A percentile compares a stretch with the other conserved stretches of the same genome.
Evolutionary conservation across 2,797 vertebrate genomes (phyloP).

Genomic region (Percopsis omiscomaycus): DNA sequence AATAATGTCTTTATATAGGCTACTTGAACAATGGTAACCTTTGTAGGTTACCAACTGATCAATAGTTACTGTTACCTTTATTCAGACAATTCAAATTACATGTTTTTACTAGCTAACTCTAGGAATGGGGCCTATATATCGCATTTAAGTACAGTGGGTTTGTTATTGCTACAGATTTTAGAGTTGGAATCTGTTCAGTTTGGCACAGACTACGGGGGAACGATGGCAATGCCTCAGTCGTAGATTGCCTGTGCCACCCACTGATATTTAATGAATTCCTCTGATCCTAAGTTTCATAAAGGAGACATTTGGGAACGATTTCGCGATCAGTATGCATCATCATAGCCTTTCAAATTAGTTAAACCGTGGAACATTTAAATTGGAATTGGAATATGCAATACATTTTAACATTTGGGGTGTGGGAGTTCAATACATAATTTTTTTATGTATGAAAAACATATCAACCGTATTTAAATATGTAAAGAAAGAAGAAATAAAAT

Average conservation of each 20-base stretch:
- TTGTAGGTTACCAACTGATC: too few relatives aligned
- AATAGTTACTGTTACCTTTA: not conserved
- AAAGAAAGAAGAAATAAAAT: too few relatives aligned
- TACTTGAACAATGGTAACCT: too few relatives aligned
- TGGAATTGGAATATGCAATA: conserved; percentile 54
- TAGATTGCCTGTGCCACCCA: conserved; percentile 64
- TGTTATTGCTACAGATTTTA: conserved; percentile 46
- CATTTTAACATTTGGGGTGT: conserved; percentile 58
- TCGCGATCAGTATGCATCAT: conserved; percentile 61
- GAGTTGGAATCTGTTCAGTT: conserved; percentile 63
- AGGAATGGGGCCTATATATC: conserved; percentile 34
- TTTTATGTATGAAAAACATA: conserved; percentile 70
- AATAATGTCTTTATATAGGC: too few relatives aligned
- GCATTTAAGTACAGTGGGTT: conserved; percentile 43
- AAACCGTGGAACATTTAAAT: conserved; percentile 56
- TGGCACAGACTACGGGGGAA: conserved; percentile 42
- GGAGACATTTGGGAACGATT: conserved; percentile 67
- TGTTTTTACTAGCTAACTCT: conserved; percentile 10
- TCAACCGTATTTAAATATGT: conserved; percentile 57
- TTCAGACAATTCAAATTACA: conserved; percentile 20
- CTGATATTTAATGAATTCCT: conserved; percentile 72
- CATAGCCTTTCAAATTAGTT: conserved; percentile 68
- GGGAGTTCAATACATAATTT: conserved; percentile 67
- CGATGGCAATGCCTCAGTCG: conserved; percentile 40
- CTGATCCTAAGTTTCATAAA: conserved; percentile 74